phyloP scores from a whole-genome alignment of 2,797 vertebrate genomes.

The Cephalopachus bancanus region DNA sequence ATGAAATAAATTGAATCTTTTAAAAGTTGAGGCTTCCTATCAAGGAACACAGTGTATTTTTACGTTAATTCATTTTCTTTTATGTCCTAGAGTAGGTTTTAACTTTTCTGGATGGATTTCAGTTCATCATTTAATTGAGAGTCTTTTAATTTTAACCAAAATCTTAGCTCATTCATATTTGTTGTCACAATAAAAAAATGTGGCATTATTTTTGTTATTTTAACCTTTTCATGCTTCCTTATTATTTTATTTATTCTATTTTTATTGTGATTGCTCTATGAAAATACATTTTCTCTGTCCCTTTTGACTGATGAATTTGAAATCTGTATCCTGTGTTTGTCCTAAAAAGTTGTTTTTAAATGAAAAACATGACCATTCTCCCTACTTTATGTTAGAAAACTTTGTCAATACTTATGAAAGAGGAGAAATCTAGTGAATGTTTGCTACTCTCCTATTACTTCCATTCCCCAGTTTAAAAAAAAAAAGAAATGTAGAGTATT shows the following conservation, averaged over 20 bases:
- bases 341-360: constrained; percentile 2
- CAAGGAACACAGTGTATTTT: constrained; percentile 55
- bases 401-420: not conserved
- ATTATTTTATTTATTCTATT: constrained; percentile 36
- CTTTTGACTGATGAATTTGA: constrained; percentile 35
- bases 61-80: constrained; percentile 59
- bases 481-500: constrained; percentile 18
- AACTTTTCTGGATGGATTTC: constrained; percentile 61
- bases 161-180: constrained; percentile 30
- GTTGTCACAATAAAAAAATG: not conserved
- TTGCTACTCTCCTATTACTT: not conserved
- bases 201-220: constrained; percentile 45
- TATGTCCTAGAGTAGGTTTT: constrained; percentile 23
- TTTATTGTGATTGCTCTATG: not conserved
- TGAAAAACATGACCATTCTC: not conserved
- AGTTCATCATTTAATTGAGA: constrained; percentile 51
- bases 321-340: constrained; percentile 34
- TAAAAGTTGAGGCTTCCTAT: constrained; percentile 63
- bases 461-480: constrained; percentile 17
- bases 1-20: constrained; percentile 73
- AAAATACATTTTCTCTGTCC: constrained; percentile 18
- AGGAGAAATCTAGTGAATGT: constrained; percentile 42
- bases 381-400: not conserved
- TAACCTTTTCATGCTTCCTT: constrained; percentile 42
- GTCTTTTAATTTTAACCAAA: constrained; percentile 61